Evolutionary conservation across 1,140 invertebrate genomes (phyloP).

Genomic region (Asbolus verrucosus): DNA sequence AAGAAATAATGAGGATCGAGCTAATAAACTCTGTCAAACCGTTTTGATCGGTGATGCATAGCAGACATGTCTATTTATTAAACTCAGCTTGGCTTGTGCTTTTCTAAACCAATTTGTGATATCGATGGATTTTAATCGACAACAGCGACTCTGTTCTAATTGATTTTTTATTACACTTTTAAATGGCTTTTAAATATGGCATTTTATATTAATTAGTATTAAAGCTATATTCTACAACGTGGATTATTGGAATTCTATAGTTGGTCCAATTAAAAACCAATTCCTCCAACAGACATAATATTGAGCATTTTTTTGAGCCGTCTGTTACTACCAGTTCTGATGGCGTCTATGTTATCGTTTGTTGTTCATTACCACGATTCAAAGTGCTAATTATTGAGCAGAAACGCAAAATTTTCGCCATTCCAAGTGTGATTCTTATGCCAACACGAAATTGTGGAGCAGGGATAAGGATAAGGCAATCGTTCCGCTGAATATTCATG

Average conservation of each 20-base stretch:
- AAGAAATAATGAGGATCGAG: too few species aligned
- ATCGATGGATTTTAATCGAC: not conserved
- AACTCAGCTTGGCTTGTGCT: not conserved
- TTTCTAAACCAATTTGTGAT: slow-evolving; percentile 20
- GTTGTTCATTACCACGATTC: not conserved
- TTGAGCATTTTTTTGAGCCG: not conserved
- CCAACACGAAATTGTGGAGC: slow-evolving; percentile 18
- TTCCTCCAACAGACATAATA: slow-evolving; percentile 6
- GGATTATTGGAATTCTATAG: slow-evolving; percentile 25
- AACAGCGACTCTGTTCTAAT: slow-evolving; percentile 5
- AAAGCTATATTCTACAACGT: slow-evolving; percentile 3
- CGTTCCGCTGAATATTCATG: slow-evolving; percentile 23
- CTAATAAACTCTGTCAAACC: too few species aligned
- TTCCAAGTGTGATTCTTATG: slow-evolving; percentile 8
- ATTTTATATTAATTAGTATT: slow-evolving; percentile 36
- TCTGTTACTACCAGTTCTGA: not conserved
- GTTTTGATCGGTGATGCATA: too few species aligned
- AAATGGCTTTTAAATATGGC: slow-evolving; percentile 25
- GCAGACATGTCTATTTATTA: not conserved
- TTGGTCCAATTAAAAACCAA: slow-evolving; percentile 29
- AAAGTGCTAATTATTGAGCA: slow-evolving; percentile 6
- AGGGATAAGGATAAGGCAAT: slow-evolving; percentile 27
- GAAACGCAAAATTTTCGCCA: slow-evolving; percentile 9
- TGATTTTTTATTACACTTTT: slow-evolving; percentile 38
- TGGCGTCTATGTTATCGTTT: not conserved